Conservation (phyloP, 2,888 invertebrate species). For the Cenopis cana region DNA sequence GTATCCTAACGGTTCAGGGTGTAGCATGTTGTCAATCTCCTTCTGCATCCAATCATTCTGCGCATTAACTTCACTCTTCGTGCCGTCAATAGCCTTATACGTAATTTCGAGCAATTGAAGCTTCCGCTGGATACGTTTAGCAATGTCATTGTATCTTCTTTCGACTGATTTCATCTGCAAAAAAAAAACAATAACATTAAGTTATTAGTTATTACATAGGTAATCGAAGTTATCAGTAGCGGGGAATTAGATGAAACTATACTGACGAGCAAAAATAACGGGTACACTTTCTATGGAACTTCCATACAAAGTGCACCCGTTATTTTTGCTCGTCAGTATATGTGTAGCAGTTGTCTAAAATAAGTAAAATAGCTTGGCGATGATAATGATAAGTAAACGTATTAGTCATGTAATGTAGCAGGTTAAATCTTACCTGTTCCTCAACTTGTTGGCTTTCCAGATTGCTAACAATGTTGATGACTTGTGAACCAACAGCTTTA, state of each 20-base stretch:
- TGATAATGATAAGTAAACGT: not conserved
- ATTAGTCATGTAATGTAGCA: not conserved
- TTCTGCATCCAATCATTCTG: constrained; percentile 92
- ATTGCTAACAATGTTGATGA: constrained; percentile 93
- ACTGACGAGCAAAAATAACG: too few species aligned
- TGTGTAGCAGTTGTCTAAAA: too few species aligned
- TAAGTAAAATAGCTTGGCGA: not conserved
- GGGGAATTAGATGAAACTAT: too few species aligned
- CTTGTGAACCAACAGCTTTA: constrained; percentile 88
- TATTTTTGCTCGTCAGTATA: too few species aligned
- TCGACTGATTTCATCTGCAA: constrained; percentile 91
- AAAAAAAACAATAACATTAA: constrained; percentile 50
- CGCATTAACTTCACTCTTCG: constrained; percentile 91
- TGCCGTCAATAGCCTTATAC: constrained; percentile 92
- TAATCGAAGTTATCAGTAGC: too few species aligned
- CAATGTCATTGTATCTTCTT: constrained; percentile 92
- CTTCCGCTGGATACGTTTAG: constrained; percentile 93
- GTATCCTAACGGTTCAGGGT: constrained; percentile 89
- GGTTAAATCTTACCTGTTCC: constrained; percentile 87
- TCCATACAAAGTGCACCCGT: too few species aligned
- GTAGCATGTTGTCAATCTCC: constrained; percentile 88
- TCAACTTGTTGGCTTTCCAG: constrained; percentile 96
- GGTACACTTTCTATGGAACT: too few species aligned
- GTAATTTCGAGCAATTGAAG: constrained; percentile 93
- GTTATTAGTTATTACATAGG: not conserved